Conservation (phyloP, 2,113 vertebrate genomes). For the Acrocephalus kingi region DNA sequence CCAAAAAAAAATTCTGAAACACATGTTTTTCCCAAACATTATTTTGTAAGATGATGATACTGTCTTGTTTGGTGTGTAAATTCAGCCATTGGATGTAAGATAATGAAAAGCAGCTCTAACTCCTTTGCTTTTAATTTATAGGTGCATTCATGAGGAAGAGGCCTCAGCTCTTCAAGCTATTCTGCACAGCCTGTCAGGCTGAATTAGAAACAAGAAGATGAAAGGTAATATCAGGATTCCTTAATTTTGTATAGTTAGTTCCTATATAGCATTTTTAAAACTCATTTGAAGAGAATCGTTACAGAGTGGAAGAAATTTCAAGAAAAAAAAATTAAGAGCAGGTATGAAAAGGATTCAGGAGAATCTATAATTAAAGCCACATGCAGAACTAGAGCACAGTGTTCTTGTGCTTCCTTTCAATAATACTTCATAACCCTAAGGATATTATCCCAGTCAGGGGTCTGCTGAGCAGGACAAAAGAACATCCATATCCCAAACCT, state of each 20-base stretch:
- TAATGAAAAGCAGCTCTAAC: not conserved
- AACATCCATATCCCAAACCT: constrained; percentile 37
- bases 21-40: not conserved
- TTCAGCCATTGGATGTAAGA: not conserved
- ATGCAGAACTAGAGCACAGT: constrained; percentile 22
- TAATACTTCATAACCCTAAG: constrained; percentile 36
- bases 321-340: not conserved
- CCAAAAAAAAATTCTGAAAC: not conserved
- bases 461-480: constrained; percentile 44
- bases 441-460: constrained; percentile 57
- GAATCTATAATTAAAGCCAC: constrained; percentile 56
- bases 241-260: not conserved
- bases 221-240: not conserved
- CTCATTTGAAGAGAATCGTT: not conserved
- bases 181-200: not conserved
- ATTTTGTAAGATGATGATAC: not conserved
- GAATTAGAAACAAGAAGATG: constrained; percentile 1
- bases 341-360: constrained; percentile 41
- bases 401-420: constrained; percentile 46
- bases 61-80: not conserved
- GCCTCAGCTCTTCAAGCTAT: not conserved
- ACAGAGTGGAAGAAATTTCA: constrained; percentile 8
- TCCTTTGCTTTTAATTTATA: not conserved
- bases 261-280: not conserved
- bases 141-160: not conserved